Evolutionary conservation across 2,888 invertebrate species (phyloP).

Genomic region (Ormyrus labotus): DNA sequence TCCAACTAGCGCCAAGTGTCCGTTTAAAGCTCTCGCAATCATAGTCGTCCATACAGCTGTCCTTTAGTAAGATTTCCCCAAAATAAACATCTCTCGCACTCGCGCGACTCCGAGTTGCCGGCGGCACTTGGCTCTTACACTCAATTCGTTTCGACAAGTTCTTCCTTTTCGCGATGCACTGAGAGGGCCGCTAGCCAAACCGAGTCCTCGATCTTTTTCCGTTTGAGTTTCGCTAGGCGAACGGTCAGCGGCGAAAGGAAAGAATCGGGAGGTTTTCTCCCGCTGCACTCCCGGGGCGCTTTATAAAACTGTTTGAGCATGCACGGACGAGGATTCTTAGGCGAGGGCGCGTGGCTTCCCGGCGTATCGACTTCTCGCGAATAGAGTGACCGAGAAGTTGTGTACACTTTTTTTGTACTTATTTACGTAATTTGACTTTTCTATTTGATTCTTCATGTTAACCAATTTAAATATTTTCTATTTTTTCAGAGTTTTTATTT

Average conservation of each 20-base stretch:
- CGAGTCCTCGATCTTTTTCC: slow-evolving; percentile 37
- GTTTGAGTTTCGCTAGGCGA: neutral
- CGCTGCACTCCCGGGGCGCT: slow-evolving; percentile 12
- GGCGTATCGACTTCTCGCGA: slow-evolving; percentile 11
- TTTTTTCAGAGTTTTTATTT: too few species aligned
- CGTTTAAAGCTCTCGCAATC: too few species aligned
- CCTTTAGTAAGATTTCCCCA: slow-evolving; percentile 73
- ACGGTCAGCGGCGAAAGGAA: slow-evolving; percentile 24
- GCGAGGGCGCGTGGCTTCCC: slow-evolving; percentile 5
- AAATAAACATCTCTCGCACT: slow-evolving; percentile 69
- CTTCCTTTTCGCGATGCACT: neutral
- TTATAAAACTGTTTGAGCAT: slow-evolving; percentile 44
- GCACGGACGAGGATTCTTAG: slow-evolving; percentile 42
- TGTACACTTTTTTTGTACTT: too few species aligned
- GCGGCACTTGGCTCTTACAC: slow-evolving; percentile 1
- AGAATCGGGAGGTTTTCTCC: slow-evolving; percentile 6
- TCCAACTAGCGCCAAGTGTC: too few species aligned
- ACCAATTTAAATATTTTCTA: too few species aligned
- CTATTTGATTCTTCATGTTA: too few species aligned
- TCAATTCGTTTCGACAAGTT: slow-evolving; percentile 16
- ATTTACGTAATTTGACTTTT: neutral
- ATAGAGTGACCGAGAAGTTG: slow-evolving; percentile 24
- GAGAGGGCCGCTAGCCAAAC: slow-evolving; percentile 35
- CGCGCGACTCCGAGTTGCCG: slow-evolving; percentile 18
- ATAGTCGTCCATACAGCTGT: slow-evolving; percentile 49